Conservation (phyloP, 1,140 invertebrate genomes). For the Caerostris extrusa region DNA sequence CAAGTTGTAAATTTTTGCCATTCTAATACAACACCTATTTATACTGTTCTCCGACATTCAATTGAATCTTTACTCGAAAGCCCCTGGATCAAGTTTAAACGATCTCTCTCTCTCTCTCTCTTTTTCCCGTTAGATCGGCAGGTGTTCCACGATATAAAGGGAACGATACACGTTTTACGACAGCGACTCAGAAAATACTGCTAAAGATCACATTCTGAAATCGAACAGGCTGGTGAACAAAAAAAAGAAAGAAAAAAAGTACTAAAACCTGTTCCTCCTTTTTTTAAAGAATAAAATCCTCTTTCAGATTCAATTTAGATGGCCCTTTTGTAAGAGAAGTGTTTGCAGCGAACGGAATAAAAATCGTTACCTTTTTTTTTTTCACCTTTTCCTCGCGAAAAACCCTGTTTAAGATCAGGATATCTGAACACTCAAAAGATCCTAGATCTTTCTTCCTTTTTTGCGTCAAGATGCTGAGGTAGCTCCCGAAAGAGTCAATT, state of each 20-base stretch:
- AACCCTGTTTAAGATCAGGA: not conserved
- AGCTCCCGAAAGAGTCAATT: not conserved
- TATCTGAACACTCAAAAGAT: not conserved
- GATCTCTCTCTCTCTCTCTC: not conserved
- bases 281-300: conserved; percentile 32
- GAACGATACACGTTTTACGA: not conserved
- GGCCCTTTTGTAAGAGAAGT: not conserved
- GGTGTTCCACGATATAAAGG: not conserved
- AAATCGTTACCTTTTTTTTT: not conserved
- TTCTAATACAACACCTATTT: not conserved
- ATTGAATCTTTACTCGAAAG: not conserved
- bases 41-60: not conserved
- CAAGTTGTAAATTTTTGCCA: too few species aligned
- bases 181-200: conserved; percentile 2
- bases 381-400: not conserved
- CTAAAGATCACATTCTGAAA: conserved; percentile 34
- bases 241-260: not conserved
- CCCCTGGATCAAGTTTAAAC: not conserved
- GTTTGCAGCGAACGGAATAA: not conserved
- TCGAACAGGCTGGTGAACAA: not conserved
- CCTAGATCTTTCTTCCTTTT: not conserved
- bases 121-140: not conserved
- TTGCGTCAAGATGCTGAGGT: not conserved
- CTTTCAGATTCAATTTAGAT: conserved; percentile 68
- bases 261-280: not conserved